Conservation (phyloP, 2,113 vertebrate genomes). For the Zeus faber region DNA sequence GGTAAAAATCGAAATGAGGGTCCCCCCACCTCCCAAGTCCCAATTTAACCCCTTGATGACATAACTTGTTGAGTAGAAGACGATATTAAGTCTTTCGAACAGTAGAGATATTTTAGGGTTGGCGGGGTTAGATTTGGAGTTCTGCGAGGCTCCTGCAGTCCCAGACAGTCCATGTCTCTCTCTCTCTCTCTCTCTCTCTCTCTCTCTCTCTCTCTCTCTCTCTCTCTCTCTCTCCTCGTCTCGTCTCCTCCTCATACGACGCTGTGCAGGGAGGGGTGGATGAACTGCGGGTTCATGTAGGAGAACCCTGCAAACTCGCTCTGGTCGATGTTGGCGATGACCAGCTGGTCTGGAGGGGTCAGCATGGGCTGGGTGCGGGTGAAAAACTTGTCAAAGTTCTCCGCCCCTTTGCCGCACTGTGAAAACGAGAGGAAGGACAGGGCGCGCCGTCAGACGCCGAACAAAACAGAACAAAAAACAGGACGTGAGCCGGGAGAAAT, state of each 20-base stretch:
- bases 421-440: slow-evolving; percentile 23
- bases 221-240: background rate
- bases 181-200: background rate
- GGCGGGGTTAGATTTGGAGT: background rate
- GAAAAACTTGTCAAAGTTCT: slow-evolving; percentile 99
- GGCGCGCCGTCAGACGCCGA: too few species aligned
- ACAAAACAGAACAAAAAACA: background rate
- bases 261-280: slow-evolving; percentile 82
- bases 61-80: slow-evolving; percentile 28
- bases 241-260: slow-evolving; percentile 78
- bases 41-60: too few species aligned
- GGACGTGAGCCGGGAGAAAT: too few species aligned
- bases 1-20: too few species aligned
- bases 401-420: slow-evolving; percentile 94
- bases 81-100: slow-evolving; percentile 28
- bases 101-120: slow-evolving; percentile 13
- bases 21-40: too few species aligned
- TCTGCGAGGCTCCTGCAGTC: slow-evolving; percentile 41
- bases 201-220: background rate
- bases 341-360: slow-evolving; percentile 94
- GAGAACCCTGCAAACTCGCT: slow-evolving; percentile 97
- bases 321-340: slow-evolving; percentile 98
- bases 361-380: slow-evolving; percentile 92
- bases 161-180: slow-evolving; percentile 24
- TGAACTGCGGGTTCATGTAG: slow-evolving; percentile 90